Evolutionary conservation across 2,888 invertebrate genomes (phyloP), one percentile per base, ranked within the genome.

Genomic region (Euproctis similis): DNA sequence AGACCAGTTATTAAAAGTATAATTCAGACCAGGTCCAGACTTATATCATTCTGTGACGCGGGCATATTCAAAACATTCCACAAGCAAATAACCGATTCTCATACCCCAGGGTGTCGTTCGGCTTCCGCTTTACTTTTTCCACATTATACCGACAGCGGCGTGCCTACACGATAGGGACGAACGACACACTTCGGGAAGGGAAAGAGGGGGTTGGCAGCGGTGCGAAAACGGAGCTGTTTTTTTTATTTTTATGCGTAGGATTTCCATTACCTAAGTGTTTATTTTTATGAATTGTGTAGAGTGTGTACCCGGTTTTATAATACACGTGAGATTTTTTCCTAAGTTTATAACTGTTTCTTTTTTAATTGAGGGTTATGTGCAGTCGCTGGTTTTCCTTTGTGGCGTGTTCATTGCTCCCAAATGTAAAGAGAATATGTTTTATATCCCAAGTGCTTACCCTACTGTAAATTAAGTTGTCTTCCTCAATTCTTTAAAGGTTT

Each of bases 31-130:
- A n/a, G n/a, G 3, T 53, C 54, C 53, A 50, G 42, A 37, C 32
- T 46, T 58, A 46, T 46, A 46, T 44, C 39, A 60, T 52, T 60
- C 65, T 55, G 50, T 42, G 34, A 29, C 30, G 30, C 34, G 31
- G 50, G 42, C 59, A 60, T 75, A 76, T 81, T 78, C 78, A 76
- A 76, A 81, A 80, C 80, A 75, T 76, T 80, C 76, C 73, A 70
- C 68, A 56, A 59, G 66, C 72, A 74, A 70, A 77, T 74, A 76
- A 77, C 78, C 77, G 78, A 78, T 77, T 70, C 72, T 44, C 32
- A 44, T 56, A 61, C 84, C 72, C 85, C 10, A 8, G 84, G 76
- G 85, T 39, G 67, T 67, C 78, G 78, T 85, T 74, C 53, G 39
- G 46, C 42, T 59, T 61, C 69, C 71, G 76, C 67, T 77, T 78